Conservation (phyloP, 2,797 vertebrate species). For the Tauraco hartlaubi region DNA sequence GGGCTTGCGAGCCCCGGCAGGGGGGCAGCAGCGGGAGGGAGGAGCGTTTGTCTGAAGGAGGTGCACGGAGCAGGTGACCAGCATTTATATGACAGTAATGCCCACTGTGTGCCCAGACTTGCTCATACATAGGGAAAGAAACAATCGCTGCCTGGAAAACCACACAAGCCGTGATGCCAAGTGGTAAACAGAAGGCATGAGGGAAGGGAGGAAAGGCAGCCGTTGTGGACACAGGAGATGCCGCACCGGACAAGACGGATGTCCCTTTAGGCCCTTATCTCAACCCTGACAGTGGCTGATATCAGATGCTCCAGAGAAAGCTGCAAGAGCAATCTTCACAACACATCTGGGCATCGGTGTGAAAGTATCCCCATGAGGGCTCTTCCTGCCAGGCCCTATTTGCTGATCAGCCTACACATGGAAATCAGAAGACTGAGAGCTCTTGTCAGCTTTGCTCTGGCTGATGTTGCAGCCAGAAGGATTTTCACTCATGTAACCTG, state of each 20-base stretch:
- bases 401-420: not conserved
- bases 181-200: not conserved
- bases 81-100: not conserved
- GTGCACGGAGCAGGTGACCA: not conserved
- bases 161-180: not conserved
- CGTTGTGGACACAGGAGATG: not conserved
- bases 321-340: conserved; percentile 7
- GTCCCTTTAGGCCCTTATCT: conserved; percentile 34
- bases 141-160: not conserved
- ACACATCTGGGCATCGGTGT: not conserved
- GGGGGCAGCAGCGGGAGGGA: not conserved
- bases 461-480: not conserved
- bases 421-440: not conserved
- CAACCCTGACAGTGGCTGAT: not conserved
- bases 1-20: accelerated
- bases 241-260: not conserved
- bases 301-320: conserved; percentile 9
- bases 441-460: not conserved
- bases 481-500: not conserved
- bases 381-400: conserved; percentile 12
- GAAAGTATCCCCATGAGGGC: not conserved
- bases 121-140: not conserved
- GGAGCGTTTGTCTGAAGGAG: accelerated
- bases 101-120: not conserved
- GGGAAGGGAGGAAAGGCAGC: not conserved